Percentiles rank a stretch among this genome's conserved stretches.
These are phyloP conservation scores for Helicoverpa armigera DNA, from an alignment of 1,140 invertebrate genomes.

Conservation along the genomic window DNA sequence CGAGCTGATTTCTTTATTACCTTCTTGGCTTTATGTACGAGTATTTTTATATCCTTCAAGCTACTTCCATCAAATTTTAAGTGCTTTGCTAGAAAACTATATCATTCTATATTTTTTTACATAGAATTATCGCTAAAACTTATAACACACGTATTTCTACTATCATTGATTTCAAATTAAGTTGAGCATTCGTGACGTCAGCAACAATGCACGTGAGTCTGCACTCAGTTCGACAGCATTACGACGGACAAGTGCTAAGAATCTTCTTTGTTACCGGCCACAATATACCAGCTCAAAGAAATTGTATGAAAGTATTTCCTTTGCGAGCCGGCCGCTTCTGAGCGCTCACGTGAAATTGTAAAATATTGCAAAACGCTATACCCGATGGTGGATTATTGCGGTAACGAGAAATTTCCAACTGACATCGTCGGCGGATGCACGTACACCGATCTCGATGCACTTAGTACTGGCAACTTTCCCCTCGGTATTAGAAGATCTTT, in stretches of 20 bases:
- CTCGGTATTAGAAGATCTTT: constrained; percentile 54
- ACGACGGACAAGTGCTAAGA: constrained; percentile 35
- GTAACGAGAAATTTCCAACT: constrained; percentile 77
- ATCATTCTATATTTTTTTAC: too few relatives aligned
- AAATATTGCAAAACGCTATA: constrained; percentile 70
- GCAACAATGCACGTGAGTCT: constrained; percentile 13
- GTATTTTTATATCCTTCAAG: neutral
- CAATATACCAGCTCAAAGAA: constrained; percentile 46
- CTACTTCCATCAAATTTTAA: neutral
- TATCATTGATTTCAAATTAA: constrained; percentile 10
- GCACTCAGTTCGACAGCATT: constrained; percentile 11
- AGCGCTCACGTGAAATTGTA: constrained; percentile 63
- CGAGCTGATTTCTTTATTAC: neutral
- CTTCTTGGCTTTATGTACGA: too few relatives aligned
- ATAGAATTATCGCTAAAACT: too few relatives aligned
- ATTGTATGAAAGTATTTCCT: constrained; percentile 47
- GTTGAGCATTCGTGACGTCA: constrained; percentile 17
- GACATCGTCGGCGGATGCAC: constrained; percentile 74
- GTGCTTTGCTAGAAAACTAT: too few relatives aligned
- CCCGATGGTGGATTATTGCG: constrained; percentile 72
- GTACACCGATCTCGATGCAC: constrained; percentile 74
- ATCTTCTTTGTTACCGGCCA: constrained; percentile 41
- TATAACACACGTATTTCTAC: too few relatives aligned
- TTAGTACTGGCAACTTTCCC: constrained; percentile 63
- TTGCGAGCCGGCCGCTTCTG: constrained; percentile 33